phyloP scores from a whole-genome alignment of 2,888 invertebrate genomes.

The Andrena bucephala region DNA sequence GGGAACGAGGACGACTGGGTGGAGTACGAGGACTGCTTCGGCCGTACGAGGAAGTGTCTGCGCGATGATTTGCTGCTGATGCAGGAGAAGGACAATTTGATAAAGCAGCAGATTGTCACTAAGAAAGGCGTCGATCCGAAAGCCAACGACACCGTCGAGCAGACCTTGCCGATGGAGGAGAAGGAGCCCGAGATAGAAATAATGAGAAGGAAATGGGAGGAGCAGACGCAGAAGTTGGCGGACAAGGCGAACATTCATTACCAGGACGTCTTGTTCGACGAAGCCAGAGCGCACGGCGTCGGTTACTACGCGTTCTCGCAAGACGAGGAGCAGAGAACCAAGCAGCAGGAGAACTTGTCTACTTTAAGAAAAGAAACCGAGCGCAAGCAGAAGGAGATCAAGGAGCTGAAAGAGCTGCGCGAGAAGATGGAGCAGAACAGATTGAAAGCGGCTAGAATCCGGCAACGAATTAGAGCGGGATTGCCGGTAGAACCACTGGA shows the following conservation, averaged over 20 bases:
- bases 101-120: slow-evolving; percentile 75
- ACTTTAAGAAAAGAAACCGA: slow-evolving; percentile 90
- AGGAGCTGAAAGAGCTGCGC: slow-evolving; percentile 87
- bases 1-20: slow-evolving; percentile 88
- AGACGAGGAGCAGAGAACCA: slow-evolving; percentile 91
- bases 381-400: slow-evolving; percentile 88
- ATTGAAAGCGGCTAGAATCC: slow-evolving; percentile 90
- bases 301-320: slow-evolving; percentile 96
- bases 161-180: slow-evolving; percentile 46
- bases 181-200: slow-evolving; percentile 86
- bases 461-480: slow-evolving; percentile 91
- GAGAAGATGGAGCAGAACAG: slow-evolving; percentile 90
- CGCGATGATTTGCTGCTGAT: slow-evolving; percentile 91
- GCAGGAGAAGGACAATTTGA: slow-evolving; percentile 87
- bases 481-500: slow-evolving; percentile 87
- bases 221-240: slow-evolving; percentile 91
- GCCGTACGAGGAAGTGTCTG: slow-evolving; percentile 94
- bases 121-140: slow-evolving; percentile 32
- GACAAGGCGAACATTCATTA: slow-evolving; percentile 94
- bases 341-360: slow-evolving; percentile 92
- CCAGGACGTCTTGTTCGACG: slow-evolving; percentile 96
- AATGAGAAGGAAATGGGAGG: slow-evolving; percentile 94
- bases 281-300: slow-evolving; percentile 96
- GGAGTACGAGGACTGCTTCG: slow-evolving; percentile 95
- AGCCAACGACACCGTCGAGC: slow-evolving; percentile 22